Base-by-base conservation (phyloP, 2,797 vertebrate genomes). In the Ammospiza maritima region DNA sequence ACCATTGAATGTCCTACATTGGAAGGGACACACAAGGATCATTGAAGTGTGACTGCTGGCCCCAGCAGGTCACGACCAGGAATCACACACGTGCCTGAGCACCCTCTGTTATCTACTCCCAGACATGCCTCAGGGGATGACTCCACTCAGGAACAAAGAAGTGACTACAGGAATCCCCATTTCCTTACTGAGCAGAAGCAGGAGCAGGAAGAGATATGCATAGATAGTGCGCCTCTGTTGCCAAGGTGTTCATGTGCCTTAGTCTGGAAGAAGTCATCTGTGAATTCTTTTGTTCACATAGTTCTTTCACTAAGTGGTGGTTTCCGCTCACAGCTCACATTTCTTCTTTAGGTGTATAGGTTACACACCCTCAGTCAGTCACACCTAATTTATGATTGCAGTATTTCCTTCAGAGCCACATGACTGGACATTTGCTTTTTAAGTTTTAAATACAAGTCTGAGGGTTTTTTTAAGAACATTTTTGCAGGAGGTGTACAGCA, bases 231-330 rank as follows among this genome's bases (percentile, higher is more conserved):
- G 81, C 30, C 17, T 58, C 51, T 81, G 51, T 19, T 70, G 69
- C 45, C 71, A 47, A 66, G 56, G 56, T 82, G 58, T 85, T 38
- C 42, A 53, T 58, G 44, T 53, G 66, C 69, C 34, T 82, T 38
- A 36, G 48, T 44, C 27, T 94, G 89, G 83, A 82, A 76, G 67
- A 90, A 89, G 29, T 84, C 42, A 76, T 65, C 86, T 88, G 83
- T 81, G 64, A 84, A 73, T 92, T 45, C 92, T 74, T 88, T 88
- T 83, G 36, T 87, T 87, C 67, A 50, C n/a, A 16, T 10, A 30
- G 32, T 58, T 90, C 54, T 92, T 95, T 75, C 57, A 64, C 38
- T 42, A 81, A 91, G 38, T 84, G 58, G 30, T 81, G n/a, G 65
- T 61, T 94, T 83, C 70, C 1, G 0, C 62, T 93, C 34, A 34